phyloP scores from a whole-genome alignment of 2,113 vertebrate species.

The Muntiacus muntjak region DNA sequence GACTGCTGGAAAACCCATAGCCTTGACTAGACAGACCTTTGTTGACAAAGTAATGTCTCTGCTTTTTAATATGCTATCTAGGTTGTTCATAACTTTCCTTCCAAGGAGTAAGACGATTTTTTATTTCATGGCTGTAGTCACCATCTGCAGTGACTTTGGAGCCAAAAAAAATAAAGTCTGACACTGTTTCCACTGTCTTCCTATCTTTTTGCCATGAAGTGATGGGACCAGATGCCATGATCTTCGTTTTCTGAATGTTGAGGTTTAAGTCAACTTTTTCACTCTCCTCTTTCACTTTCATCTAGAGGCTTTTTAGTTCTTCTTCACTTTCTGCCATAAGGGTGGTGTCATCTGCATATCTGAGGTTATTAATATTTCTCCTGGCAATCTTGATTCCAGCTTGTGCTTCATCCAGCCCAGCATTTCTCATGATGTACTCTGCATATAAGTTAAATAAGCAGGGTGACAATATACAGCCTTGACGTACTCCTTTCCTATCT shows the following conservation, averaged over 20 bases:
- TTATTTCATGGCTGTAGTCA: neutral
- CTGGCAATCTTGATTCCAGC: neutral
- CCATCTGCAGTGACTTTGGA: neutral
- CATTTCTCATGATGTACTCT: neutral
- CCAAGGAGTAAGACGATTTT: neutral
- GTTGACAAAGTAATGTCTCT: neutral
- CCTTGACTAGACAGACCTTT: neutral
- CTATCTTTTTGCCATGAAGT: neutral
- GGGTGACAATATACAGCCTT: too few relatives aligned
- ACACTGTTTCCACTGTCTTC: neutral
- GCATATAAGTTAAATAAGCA: neutral
- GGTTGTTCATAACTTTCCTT: neutral
- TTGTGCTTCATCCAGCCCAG: neutral
- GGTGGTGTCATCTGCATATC: neutral
- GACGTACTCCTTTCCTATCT: too few relatives aligned
- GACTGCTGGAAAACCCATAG: neutral
- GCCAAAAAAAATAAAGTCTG: neutral
- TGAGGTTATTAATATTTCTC: neutral
- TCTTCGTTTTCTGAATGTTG: neutral
- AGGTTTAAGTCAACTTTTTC: neutral
- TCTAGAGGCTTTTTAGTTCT: neutral
- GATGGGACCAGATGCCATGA: neutral
- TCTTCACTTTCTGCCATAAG: neutral
- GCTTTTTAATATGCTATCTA: neutral
- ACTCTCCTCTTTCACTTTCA: neutral